Percentiles rank a stretch among this genome's conserved stretches.
These are phyloP conservation scores for Alcis repandata DNA, from an alignment of 2,888 invertebrate species.

Conservation along the genomic window DNA sequence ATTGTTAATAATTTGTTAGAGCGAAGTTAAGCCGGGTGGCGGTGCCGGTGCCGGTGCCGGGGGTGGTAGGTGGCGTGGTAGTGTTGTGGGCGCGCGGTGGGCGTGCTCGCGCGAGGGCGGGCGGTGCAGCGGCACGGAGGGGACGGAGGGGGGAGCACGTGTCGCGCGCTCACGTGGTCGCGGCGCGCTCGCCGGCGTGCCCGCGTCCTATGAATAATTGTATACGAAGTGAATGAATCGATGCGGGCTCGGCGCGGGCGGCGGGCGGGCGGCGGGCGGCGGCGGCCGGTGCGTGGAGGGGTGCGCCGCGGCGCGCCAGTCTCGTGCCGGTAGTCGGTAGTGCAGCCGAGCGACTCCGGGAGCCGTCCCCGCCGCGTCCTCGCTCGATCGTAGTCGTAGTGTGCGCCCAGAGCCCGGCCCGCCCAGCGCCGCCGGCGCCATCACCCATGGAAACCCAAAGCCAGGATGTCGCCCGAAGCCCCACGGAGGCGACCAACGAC, in stretches of 20 bases:
- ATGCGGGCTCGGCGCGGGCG: conserved; percentile 76
- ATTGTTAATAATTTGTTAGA: conserved; percentile 14
- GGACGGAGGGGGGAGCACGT: conserved; percentile 71
- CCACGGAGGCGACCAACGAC: conserved; percentile 97
- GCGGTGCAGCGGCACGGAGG: conserved; percentile 64
- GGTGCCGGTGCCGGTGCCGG: conserved; percentile 10
- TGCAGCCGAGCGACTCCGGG: conserved; percentile 88
- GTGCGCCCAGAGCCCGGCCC: conserved; percentile 78
- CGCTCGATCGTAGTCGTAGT: conserved; percentile 88
- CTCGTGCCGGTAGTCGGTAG: conserved; percentile 91
- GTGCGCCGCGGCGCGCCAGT: conserved; percentile 86
- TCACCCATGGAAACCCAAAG: conserved; percentile 91
- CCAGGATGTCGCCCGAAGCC: conserved; percentile 93
- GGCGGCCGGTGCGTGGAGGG: conserved; percentile 74
- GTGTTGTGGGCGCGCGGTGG: conserved; percentile 39
- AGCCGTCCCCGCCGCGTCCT: conserved; percentile 87
- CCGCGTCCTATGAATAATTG: conserved; percentile 83
- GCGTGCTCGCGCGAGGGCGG: conserved; percentile 56
- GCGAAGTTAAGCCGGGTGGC: conserved; percentile 6
- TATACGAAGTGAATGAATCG: conserved; percentile 85
- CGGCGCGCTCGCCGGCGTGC: conserved; percentile 69
- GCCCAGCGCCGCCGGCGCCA: conserved; percentile 77
- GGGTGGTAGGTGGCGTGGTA: conserved; percentile 30
- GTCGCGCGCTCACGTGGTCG: conserved; percentile 83
- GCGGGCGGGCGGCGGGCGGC: conserved; percentile 65